phyloP scores from a whole-genome alignment of 2,888 invertebrate genomes.

The Euclidia mi region DNA sequence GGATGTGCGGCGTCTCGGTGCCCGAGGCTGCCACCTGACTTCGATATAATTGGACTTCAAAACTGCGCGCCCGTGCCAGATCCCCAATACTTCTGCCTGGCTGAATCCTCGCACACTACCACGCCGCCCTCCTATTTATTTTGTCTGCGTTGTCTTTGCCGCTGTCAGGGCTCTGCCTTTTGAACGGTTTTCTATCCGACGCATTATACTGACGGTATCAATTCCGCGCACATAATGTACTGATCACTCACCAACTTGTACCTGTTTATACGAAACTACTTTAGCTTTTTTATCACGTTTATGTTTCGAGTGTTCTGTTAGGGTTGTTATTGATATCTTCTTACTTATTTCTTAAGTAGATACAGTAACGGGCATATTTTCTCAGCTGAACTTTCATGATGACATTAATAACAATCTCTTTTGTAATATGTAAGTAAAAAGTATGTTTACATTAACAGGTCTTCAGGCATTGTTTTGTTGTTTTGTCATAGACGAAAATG shows the following conservation, averaged over 20 bases:
- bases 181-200: slow-evolving; percentile 82
- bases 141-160: slow-evolving; percentile 86
- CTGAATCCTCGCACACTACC: slow-evolving; percentile 73
- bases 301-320: neutral
- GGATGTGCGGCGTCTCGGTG: slow-evolving; percentile 38
- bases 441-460: too few relatives aligned
- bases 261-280: slow-evolving; percentile 17
- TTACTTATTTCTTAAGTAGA: neutral
- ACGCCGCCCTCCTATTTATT: slow-evolving; percentile 83
- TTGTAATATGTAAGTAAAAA: too few relatives aligned
- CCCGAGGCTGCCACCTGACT: slow-evolving; percentile 75
- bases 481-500: too few relatives aligned
- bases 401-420: too few relatives aligned
- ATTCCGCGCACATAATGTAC: slow-evolving; percentile 76
- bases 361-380: too few relatives aligned
- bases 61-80: slow-evolving; percentile 84
- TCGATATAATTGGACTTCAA: slow-evolving; percentile 90
- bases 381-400: too few relatives aligned
- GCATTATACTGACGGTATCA: slow-evolving; percentile 86
- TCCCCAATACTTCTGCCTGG: slow-evolving; percentile 89
- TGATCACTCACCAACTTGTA: slow-evolving; percentile 47
- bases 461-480: too few relatives aligned
- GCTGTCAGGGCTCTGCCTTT: slow-evolving; percentile 83
- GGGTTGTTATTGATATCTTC: neutral
- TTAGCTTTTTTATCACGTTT: slow-evolving; percentile 2